phyloP scores from a whole-genome alignment of 2,888 invertebrate genomes.

The Oligia strigilis region DNA sequence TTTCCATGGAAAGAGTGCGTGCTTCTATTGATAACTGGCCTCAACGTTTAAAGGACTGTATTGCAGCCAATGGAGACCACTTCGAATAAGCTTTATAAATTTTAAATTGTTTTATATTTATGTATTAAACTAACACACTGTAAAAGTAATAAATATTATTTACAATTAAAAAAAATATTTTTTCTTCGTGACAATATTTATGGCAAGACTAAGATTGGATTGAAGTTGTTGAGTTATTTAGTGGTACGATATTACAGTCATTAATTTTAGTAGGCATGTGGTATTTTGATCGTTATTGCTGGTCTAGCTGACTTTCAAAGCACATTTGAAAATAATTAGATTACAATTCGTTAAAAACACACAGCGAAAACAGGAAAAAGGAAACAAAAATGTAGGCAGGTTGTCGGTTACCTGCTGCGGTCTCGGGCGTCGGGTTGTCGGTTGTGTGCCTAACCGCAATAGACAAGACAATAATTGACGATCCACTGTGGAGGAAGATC shows the following conservation, averaged over 20 bases:
- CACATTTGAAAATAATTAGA: background rate
- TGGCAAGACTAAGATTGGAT: background rate
- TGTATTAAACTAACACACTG: no score
- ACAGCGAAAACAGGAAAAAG: background rate
- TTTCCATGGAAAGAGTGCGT: no score
- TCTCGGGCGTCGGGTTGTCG: background rate
- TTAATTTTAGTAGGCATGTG: background rate
- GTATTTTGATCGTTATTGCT: conserved; percentile 34
- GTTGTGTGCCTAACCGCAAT: conserved; percentile 2
- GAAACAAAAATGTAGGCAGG: background rate
- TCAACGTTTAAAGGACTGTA: no score
- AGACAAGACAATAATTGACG: conserved; percentile 35
- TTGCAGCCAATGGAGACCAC: no score
- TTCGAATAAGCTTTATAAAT: no score
- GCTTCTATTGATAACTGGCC: no score
- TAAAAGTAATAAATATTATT: no score
- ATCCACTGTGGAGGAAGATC: background rate
- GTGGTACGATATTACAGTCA: conserved; percentile 31
- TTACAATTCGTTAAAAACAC: background rate
- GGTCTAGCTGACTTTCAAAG: conserved; percentile 16
- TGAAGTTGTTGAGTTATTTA: conserved; percentile 32
- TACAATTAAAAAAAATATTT: no score
- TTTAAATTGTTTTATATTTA: no score
- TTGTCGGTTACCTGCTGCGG: background rate
- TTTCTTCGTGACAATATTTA: no score